These are phyloP conservation scores for Tautogolabrus adspersus DNA, from an alignment of 2,113 vertebrate genomes.

Conservation along the genomic window DNA sequence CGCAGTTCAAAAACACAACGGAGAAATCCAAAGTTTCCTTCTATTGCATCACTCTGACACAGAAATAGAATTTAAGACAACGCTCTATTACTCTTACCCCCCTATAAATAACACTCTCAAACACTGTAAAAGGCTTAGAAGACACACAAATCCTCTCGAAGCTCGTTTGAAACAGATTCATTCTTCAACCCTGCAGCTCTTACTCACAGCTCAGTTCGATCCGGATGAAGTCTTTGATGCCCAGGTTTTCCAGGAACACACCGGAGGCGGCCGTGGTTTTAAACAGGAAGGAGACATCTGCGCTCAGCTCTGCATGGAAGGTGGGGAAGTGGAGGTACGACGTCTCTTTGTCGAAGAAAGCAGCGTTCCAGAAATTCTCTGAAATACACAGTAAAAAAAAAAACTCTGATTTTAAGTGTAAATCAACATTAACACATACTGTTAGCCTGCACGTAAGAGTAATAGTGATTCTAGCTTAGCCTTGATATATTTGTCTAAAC, in stretches of 20 bases:
- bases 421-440: neutral
- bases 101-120: neutral
- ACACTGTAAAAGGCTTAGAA: neutral
- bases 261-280: slow-evolving; percentile 93
- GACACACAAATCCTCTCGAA: neutral
- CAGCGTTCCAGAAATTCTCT: slow-evolving; percentile 96
- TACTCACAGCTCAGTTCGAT: slow-evolving; percentile 89
- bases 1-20: too few species aligned
- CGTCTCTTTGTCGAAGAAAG: slow-evolving; percentile 91
- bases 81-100: neutral
- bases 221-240: slow-evolving; percentile 96
- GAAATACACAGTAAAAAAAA: slow-evolving; percentile 22
- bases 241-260: slow-evolving; percentile 95
- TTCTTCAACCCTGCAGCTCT: neutral
- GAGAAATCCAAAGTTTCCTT: neutral
- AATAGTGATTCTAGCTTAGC: too few species aligned
- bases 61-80: neutral
- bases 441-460: too few species aligned
- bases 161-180: neutral
- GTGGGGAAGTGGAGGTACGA: slow-evolving; percentile 97
- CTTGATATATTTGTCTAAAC: too few species aligned
- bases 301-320: slow-evolving; percentile 93
- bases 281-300: slow-evolving; percentile 95
- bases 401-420: too few species aligned
- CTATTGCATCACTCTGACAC: neutral